Base-by-base conservation (phyloP, 2,113 vertebrate species). In the Serilophus lunatus region DNA sequence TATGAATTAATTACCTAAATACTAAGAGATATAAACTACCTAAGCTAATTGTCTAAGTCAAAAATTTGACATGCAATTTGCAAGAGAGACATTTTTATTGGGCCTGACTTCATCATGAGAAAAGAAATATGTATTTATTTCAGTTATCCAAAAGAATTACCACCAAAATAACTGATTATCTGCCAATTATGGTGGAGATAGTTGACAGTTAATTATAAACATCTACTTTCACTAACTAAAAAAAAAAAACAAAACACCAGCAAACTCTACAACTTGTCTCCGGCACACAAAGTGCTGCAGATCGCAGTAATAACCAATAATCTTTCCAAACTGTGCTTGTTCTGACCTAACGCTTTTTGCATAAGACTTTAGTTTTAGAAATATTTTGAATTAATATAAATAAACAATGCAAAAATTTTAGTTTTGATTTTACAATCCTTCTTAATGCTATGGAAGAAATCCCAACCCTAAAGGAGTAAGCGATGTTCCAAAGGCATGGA, bases 231-330 rank as follows among this genome's bases (percentile, higher is more conserved):
- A 74, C 8, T 35, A 64, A 63, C 53, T 10, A 71, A 76, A 74
- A 18, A 74, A 18, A 70, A 69, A 60, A 1, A 18, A 0, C 15
- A n/a, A n/a, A n/a, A n/a, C n/a, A n/a, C n/a, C n/a, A 60, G 18
- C 33, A 83, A 90, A 70, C 13, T 18, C 18, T 45, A 80, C 28
- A 65, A 50, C 11, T 26, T 54, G 20, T 57, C 5, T 13, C 36
- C 28, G 72, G 49, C 25, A 75, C 54, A 72, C 3, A 3, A 31
- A 79, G 9, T 68, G 56, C 74, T 69, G 24, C 40, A 92, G 61
- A 53, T 42, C 38, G 35, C 35, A 68, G 2, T 18, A 36, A 71
- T 10, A 74, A 82, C 7, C 14, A 78, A 40, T 18, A n/a, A 45
- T 18, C 44, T 78, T 69, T 74, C 49, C 81, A 77, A 88, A 64